These are phyloP conservation scores for Pseudocheirus occidentalis DNA, from an alignment of 2,797 vertebrate species.

Conservation along the genomic window DNA sequence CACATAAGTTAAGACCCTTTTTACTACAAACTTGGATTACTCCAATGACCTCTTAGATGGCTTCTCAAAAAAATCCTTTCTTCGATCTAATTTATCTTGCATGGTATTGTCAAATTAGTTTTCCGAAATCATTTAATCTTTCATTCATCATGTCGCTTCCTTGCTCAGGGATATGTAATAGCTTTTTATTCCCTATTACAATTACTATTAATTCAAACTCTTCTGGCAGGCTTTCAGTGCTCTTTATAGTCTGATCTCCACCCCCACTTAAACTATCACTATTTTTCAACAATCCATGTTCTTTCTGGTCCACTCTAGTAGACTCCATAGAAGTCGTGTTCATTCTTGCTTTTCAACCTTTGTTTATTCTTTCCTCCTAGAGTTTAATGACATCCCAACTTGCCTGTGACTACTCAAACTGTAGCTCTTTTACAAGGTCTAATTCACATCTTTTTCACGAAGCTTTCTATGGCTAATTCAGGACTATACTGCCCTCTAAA, in stretches of 20 bases:
- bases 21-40: not conserved
- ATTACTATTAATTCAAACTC: constrained; percentile 32
- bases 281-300: not conserved
- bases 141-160: not conserved
- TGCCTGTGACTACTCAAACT: constrained; percentile 34
- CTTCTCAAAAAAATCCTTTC: not conserved
- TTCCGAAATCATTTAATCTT: constrained; percentile 26
- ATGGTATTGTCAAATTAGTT: not conserved
- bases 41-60: not conserved
- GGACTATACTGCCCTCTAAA: not conserved
- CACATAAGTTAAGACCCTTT: not conserved
- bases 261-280: not conserved
- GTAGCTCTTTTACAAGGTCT: constrained; percentile 26
- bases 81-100: not conserved
- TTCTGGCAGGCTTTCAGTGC: constrained; percentile 7
- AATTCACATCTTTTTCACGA: constrained; percentile 1
- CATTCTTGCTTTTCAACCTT: constrained; percentile 6
- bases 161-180: not conserved
- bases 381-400: not conserved
- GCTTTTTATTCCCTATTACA: not conserved
- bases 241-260: not conserved
- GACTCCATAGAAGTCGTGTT: not conserved
- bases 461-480: not conserved
- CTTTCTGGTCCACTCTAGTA: not conserved
- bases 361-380: not conserved